Percentiles rank a stretch among this genome's conserved stretches.
phyloP scores from a whole-genome alignment of 2,113 vertebrate genomes.

The Toxotes jaculatrix region DNA sequence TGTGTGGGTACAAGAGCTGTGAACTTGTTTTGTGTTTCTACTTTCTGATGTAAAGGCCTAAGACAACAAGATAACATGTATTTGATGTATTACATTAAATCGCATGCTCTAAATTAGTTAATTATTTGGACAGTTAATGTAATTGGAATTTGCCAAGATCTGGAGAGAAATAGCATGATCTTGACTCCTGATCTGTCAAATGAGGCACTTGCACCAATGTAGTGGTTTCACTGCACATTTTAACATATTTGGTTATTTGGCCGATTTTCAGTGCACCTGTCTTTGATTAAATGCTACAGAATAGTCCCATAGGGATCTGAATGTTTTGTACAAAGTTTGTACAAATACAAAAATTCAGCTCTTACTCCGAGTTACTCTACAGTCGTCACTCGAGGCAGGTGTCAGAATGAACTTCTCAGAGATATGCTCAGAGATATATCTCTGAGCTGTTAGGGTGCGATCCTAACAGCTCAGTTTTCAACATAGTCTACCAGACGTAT shows the following conservation, averaged over 20 bases:
- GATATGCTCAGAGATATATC: neutral
- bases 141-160: neutral
- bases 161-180: neutral
- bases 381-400: no score
- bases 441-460: neutral
- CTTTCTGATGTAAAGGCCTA: slow-evolving; percentile 8
- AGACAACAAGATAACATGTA: neutral
- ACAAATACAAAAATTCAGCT: neutral
- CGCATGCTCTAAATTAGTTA: neutral
- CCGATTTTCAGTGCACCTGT: neutral
- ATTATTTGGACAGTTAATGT: neutral
- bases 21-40: slow-evolving; percentile 5
- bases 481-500: no score
- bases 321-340: no score
- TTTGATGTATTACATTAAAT: neutral
- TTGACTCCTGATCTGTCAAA: neutral
- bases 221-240: neutral
- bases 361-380: neutral
- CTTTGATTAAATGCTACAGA: neutral
- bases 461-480: neutral
- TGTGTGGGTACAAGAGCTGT: slow-evolving; percentile 36
- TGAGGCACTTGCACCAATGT: no score
- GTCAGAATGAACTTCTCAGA: neutral
- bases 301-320: neutral
- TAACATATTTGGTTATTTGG: neutral